Evolutionary conservation across 2,113 vertebrate genomes (phyloP).

Genomic region (Plectropomus leopardus): DNA sequence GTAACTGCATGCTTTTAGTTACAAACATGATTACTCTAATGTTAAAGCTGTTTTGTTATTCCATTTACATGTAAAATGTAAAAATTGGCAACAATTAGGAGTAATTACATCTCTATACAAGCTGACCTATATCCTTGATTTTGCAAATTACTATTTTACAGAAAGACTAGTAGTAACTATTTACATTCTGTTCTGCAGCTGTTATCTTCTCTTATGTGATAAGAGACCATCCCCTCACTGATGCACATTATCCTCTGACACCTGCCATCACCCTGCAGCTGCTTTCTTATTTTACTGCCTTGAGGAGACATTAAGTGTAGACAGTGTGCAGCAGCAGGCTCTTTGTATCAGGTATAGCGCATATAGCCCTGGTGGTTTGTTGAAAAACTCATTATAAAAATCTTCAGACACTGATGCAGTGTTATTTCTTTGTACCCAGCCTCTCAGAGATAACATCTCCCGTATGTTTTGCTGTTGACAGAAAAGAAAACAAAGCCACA

Average conservation of each 20-base stretch:
- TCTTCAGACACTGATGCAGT: not conserved
- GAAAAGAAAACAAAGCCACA: not conserved
- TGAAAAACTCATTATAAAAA: not conserved
- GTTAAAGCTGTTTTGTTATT: not conserved
- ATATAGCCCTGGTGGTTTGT: not conserved
- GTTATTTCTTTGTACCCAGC: not conserved
- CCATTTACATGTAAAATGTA: not conserved
- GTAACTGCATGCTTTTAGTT: not conserved
- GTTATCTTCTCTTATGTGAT: not conserved
- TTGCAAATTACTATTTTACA: not conserved
- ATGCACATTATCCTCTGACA: conserved; percentile 13
- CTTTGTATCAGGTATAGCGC: not conserved
- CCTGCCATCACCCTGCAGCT: conserved; percentile 1
- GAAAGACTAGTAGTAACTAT: not conserved
- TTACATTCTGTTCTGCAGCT: not conserved
- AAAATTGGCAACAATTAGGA: not conserved
- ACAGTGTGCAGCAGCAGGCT: not conserved
- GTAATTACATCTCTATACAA: not conserved
- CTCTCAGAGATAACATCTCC: not conserved
- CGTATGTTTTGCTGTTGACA: conserved; percentile 12
- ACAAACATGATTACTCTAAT: not conserved
- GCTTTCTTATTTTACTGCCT: conserved; percentile 1
- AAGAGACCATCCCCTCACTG: not conserved
- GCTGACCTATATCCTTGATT: not conserved
- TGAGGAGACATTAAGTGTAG: not conserved